Evolutionary conservation across 2,113 vertebrate genomes (phyloP).

Genomic region (Xiphias gladius): DNA sequence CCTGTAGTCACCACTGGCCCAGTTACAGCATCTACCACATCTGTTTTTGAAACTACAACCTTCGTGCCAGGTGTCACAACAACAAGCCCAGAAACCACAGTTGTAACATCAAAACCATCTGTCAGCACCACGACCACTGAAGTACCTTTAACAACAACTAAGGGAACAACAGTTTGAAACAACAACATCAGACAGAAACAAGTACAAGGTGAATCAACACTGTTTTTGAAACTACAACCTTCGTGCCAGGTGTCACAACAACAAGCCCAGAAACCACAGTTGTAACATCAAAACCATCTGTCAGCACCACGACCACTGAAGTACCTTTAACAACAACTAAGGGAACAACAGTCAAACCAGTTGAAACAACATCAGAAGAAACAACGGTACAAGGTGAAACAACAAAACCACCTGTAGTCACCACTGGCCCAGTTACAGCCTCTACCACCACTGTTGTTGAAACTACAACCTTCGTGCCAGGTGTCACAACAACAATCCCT

Average conservation of each 20-base stretch:
- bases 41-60: constrained; percentile 11
- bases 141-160: not conserved
- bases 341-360: not conserved
- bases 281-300: not conserved
- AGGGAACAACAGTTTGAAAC: not conserved
- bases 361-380: not conserved
- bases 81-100: not conserved
- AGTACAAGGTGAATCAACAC: not conserved
- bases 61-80: not conserved
- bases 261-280: not conserved
- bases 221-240: not conserved
- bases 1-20: constrained; percentile 10
- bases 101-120: constrained; percentile 13
- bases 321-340: too few species aligned
- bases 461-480: not conserved
- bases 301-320: not conserved
- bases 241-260: not conserved
- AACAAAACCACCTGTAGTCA: constrained; percentile 17
- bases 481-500: not conserved
- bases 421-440: not conserved
- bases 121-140: not conserved
- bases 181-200: not conserved
- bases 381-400: not conserved
- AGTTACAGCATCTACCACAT: constrained; percentile 1
- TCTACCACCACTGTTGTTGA: constrained; percentile 19